Conservation (phyloP, 2,888 invertebrate genomes). For the Heliconius sara region DNA sequence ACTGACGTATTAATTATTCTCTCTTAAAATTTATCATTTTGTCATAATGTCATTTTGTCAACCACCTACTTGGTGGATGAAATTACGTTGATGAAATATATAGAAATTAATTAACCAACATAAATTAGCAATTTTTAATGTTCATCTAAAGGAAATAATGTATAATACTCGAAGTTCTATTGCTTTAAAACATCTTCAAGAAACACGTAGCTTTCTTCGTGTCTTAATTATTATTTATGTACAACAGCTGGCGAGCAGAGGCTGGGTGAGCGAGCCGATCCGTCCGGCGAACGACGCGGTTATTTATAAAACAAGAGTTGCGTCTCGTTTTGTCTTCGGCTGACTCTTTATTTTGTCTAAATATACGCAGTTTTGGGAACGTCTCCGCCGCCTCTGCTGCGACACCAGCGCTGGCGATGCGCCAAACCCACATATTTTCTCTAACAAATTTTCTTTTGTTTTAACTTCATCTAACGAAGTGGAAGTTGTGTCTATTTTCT, state of each 20-base stretch:
- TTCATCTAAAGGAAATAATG: constrained; percentile 2
- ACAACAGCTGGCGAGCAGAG: constrained; percentile 82
- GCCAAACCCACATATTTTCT: constrained; percentile 76
- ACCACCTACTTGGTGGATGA: background rate
- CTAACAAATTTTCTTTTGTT: constrained; percentile 71
- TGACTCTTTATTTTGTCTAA: constrained; percentile 84
- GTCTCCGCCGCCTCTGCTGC: constrained; percentile 74
- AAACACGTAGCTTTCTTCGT: constrained; percentile 73
- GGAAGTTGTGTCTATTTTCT: constrained; percentile 39
- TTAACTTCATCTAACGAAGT: constrained; percentile 52
- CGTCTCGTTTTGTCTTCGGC: constrained; percentile 84
- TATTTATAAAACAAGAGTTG: constrained; percentile 83
- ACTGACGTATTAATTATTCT: background rate
- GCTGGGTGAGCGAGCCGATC: constrained; percentile 72
- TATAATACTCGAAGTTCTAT: constrained; percentile 48
- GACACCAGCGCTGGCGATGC: constrained; percentile 73
- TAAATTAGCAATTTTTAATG: background rate
- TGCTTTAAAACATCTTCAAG: constrained; percentile 46
- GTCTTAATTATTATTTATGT: constrained; percentile 83
- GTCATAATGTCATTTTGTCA: background rate
- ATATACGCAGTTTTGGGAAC: constrained; percentile 85
- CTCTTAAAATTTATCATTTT: background rate
- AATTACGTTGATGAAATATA: background rate
- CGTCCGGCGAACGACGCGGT: constrained; percentile 81
- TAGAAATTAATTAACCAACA: background rate